Evolutionary conservation across 2,113 vertebrate species (phyloP), one percentile per base, ranked within the genome.

Genomic region (Clupea harengus): DNA sequence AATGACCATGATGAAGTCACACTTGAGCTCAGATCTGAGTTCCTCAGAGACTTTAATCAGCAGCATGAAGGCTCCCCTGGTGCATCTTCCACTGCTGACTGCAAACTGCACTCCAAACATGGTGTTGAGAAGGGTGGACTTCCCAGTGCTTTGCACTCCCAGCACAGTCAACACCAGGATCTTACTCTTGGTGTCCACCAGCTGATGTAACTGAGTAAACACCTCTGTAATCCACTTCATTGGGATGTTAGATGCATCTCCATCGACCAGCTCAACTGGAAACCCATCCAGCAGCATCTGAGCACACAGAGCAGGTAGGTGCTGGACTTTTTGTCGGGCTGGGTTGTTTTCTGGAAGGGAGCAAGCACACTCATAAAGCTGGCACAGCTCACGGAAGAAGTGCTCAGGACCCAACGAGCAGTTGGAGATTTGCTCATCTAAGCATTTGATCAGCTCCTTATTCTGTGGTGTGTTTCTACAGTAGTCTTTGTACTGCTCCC

Each of bases 61-160:
- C 64, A 72, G 25, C 64, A 72, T 72, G 64, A 72, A 94, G 85
- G 94, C 93, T 9, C 93, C 94, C 4, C 91, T 91, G 2, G 93
- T 92, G 20, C 92, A 89, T 9, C 89, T 86, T 8, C 91, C 90
- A 86, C 87, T 92, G 84, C 94, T 90, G 0, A 93, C 91, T 8
- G 92, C 90, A 82, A 95, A 95, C 81, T 92, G 92, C 47, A 95
- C 89, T 8, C 95, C 95, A 46, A 95, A 95, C 95, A 95, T 95
- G 86, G 94, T 95, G 85, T 95, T 95, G 11, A 95, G 93, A 0
- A 95, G 93, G 0, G 94, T 95, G 89, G 95, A 95, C 50, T 95
- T 89, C 25, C 88, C 88, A 32, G 86, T 85, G 2, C 84, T 85
- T 52, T 89, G 88, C 10, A 89, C 86, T 25, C 88, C 88, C 81